Evolutionary conservation across 2,888 invertebrate genomes (phyloP).

Genomic region (Idaea biselata): DNA sequence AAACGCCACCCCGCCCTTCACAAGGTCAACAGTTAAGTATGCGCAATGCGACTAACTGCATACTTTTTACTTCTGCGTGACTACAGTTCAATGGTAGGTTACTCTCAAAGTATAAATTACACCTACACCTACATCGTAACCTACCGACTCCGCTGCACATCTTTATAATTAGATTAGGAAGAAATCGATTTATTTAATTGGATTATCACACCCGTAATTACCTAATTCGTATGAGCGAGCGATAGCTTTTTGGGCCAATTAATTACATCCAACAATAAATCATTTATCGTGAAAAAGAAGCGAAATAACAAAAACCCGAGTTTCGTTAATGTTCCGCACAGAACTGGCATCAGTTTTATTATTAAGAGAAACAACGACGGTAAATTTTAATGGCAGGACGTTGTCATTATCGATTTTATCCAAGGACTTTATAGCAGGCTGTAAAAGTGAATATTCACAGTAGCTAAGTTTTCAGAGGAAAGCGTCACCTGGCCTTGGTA

Average conservation of each 20-base stretch:
- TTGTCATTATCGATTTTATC: slow-evolving; percentile 26
- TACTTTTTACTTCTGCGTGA: not conserved
- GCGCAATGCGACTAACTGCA: slow-evolving; percentile 1
- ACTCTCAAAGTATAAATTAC: not conserved
- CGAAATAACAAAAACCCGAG: not conserved
- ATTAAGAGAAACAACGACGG: not conserved
- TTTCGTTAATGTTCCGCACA: not conserved
- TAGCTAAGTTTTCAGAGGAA: slow-evolving; percentile 25
- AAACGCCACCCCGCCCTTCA: not conserved
- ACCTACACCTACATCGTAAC: too few relatives aligned
- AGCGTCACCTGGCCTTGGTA: slow-evolving; percentile 25
- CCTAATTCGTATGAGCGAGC: not conserved
- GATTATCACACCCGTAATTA: not conserved
- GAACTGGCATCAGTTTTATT: not conserved
- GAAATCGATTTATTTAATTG: slow-evolving; percentile 5
- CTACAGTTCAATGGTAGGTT: not conserved
- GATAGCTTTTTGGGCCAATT: not conserved
- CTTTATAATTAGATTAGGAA: not conserved
- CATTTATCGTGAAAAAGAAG: not conserved
- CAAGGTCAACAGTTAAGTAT: not conserved
- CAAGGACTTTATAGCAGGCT: slow-evolving; percentile 22
- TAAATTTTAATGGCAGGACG: slow-evolving; percentile 21
- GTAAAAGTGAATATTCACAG: slow-evolving; percentile 25
- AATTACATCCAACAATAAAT: not conserved
- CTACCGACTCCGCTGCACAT: not conserved